Evolutionary conservation across 2,888 invertebrate genomes (phyloP), one percentile per base, ranked within the genome.

Genomic region (Epistrophella euchroma): DNA sequence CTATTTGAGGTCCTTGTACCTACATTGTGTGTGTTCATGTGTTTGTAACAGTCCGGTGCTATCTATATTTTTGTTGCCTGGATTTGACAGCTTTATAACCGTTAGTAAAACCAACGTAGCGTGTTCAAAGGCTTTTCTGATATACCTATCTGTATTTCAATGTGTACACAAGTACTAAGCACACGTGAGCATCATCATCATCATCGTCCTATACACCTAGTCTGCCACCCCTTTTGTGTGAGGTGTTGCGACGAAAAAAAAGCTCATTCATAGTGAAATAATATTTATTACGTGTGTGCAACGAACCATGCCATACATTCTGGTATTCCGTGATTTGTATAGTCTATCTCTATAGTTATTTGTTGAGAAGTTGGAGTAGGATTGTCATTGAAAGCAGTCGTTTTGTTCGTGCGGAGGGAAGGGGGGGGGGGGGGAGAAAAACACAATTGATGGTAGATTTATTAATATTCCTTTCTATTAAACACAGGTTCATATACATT

Each of bases 81-180:
- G 50, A 50, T 71, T 64, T 80, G 84, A 80, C 75, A 84, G 84
- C 58, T 73, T 58, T 66, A 80, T 84, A 75, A 66, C 60, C 84
- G 75, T 50, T 80, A 66, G 50, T 40, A 17, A 66, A 37, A 37
- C 52, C 52, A 75, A 58, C 71, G 75, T 80, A 47, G 35, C 74
- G 37, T 71, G 66, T 40, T 62, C 71, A 81, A 76, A 76, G 71
- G 62, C 52, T 56, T 56, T 37, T 22, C 35, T 55, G 55, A 45
- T 75, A 62, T 40, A 37, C 15, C 32, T 56, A 37, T 22, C 32
- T 56, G 19, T 52, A 74, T 43, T 80, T 19, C 58, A 52, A 45
- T 73, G 78, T 74, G 43, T 66, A 25, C 52, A 50, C 40, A 64
- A 74, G 37, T 17, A 32, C 52, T 66, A 22, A 35, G 11, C 32